Base-by-base conservation (phyloP, 2,888 invertebrate species). In the Aleiodes alternator region DNA sequence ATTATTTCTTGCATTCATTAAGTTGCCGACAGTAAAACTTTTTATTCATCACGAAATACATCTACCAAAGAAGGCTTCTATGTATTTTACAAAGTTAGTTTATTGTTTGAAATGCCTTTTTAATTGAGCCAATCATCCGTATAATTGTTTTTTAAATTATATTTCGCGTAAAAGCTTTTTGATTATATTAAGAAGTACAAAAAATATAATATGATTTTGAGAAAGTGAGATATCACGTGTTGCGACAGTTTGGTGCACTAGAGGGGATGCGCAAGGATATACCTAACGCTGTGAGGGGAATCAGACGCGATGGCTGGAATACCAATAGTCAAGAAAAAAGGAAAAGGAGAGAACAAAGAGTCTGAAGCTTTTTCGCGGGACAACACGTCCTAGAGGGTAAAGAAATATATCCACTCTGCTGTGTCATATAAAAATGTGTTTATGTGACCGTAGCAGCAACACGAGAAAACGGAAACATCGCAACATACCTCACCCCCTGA, bases 1-100 rank as follows among this genome's bases (percentile, higher is more conserved):
- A 87, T 87, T 86, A 86, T 86, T 86, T 87, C 86, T 85, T 85
- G 87, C 85, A 86, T 86, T 84, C 84, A 86, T 86, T 85, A 86
- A 80, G 78, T 69, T 66, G 43, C 34, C 43, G 74, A 83, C 82
- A 84, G 83, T 86, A 85, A 86, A 86, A 80, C 82, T 43, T 86
- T 86, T 86, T 86, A 85, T 83, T 82, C 80, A 81, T 74, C 72
- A 59, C 71, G 38, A 38, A 59, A 59, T 48, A 43, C 3, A 43
- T 38, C 38, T 38, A 38, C 38, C 38, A 38, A 4, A 38, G 38
- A 7, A 8, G 23, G 23, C 23, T 38, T 8, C 8, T 38, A 38
- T 64, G 5, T 29, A 5, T 11, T 64, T 8, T 61, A 34, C 61
- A 61, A 61, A 61, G 34, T 61, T 38, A 12, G 38, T 38, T 38